Evolutionary conservation across 2,113 vertebrate species (phyloP).

Genomic region (Climacteris rufus): DNA sequence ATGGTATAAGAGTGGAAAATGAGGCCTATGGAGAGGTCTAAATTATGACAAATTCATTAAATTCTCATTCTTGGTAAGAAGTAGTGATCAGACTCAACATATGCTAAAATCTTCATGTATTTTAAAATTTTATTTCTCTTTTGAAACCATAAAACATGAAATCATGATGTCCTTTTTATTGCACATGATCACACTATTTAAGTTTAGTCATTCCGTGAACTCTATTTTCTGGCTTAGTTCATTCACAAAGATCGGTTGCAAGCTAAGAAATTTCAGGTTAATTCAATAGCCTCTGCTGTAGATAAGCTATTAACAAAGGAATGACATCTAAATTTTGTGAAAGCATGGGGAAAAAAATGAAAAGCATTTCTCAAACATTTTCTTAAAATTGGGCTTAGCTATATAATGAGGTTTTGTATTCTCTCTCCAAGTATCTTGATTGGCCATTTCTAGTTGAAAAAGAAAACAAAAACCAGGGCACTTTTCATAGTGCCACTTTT

Average conservation of each 20-base stretch:
- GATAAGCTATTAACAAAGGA: neutral
- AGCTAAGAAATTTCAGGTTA: neutral
- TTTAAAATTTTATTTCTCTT: neutral
- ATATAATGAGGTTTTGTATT: neutral
- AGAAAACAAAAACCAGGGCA: neutral
- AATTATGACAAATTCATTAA: neutral
- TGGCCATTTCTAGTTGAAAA: neutral
- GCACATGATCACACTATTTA: neutral
- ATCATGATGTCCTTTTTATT: neutral
- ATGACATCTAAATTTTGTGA: neutral
- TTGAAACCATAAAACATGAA: neutral
- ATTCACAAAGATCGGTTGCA: neutral
- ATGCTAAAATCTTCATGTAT: neutral
- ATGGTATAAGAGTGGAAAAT: neutral
- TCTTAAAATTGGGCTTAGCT: neutral
- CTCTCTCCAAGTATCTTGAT: neutral
- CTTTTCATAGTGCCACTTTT: neutral
- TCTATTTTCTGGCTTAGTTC: neutral
- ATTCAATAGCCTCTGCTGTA: neutral
- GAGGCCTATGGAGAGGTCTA: neutral
- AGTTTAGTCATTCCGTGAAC: neutral
- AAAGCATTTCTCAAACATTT: neutral
- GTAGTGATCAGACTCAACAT: neutral
- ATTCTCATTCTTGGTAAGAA: neutral
- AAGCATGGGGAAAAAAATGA: neutral